phyloP scores from a whole-genome alignment of 2,888 invertebrate genomes.

The Papilio demoleus region DNA sequence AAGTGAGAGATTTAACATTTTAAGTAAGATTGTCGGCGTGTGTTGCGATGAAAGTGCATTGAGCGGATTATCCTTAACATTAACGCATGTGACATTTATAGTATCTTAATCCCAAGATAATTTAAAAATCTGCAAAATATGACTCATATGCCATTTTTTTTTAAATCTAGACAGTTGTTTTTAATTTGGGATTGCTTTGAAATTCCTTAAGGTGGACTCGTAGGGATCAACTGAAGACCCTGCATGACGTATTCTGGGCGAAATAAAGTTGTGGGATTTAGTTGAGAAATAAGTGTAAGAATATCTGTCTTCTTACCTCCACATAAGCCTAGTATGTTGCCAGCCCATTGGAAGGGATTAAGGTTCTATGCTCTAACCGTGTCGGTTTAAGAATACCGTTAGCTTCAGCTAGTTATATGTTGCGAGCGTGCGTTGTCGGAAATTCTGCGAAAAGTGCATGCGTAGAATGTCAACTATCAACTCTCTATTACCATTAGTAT shows the following conservation, averaged over 20 bases:
- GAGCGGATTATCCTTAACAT: constrained; percentile 55
- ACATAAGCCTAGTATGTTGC: background rate
- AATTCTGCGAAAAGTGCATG: background rate
- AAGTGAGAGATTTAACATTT: constrained; percentile 51
- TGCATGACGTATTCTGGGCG: too few species aligned
- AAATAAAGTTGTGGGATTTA: too few species aligned
- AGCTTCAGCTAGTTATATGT: background rate
- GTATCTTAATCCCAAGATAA: background rate
- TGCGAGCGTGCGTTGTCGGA: constrained; percentile 1
- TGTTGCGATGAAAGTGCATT: constrained; percentile 56
- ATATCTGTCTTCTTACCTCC: background rate
- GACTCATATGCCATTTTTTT: too few species aligned
- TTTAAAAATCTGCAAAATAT: too few species aligned
- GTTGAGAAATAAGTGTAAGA: background rate
- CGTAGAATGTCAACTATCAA: constrained; percentile 13
- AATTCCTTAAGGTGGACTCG: too few species aligned
- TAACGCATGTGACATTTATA: constrained; percentile 5
- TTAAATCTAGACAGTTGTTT: too few species aligned
- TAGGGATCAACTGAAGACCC: too few species aligned
- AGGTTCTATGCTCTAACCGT: background rate
- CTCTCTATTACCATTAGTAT: background rate
- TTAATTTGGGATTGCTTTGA: too few species aligned
- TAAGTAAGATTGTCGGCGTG: constrained; percentile 41
- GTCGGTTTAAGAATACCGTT: constrained; percentile 3
- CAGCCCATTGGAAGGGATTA: background rate